Evolutionary conservation across 2,797 vertebrate genomes (phyloP).

Genomic region (Hippoglossus hippoglossus): DNA sequence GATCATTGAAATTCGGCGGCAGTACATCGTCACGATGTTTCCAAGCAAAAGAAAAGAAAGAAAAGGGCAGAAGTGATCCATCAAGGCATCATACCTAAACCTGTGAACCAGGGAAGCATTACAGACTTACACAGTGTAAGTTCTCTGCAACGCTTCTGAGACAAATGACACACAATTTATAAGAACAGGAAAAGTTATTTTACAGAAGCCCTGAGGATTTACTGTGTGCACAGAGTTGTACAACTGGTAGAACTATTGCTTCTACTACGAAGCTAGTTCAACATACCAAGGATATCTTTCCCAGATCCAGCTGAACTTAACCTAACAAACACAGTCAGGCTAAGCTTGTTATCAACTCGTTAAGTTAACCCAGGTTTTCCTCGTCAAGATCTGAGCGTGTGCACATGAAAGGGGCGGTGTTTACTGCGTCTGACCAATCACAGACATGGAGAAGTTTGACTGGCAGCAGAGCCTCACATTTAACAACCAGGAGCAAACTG

Average conservation of each 20-base stretch:
- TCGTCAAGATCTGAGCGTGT: too few species aligned
- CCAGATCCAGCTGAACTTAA: too few species aligned
- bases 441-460: too few species aligned
- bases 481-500: too few species aligned
- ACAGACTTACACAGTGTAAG: slow-evolving; percentile 1
- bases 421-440: too few species aligned
- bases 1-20: slow-evolving; percentile 62
- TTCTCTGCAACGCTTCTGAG: slow-evolving; percentile 7
- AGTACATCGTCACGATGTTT: slow-evolving; percentile 40
- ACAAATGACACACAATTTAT: slow-evolving; percentile 13
- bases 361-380: too few species aligned
- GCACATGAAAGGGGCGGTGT: too few species aligned
- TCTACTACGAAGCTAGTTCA: too few species aligned
- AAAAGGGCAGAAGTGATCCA: slow-evolving; percentile 45
- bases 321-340: too few species aligned
- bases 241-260: neutral
- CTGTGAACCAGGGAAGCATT: slow-evolving; percentile 8
- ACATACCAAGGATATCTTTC: too few species aligned
- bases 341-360: too few species aligned
- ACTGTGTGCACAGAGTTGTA: neutral
- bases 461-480: too few species aligned
- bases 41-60: slow-evolving; percentile 13
- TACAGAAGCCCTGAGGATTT: neutral
- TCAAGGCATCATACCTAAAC: slow-evolving; percentile 42
- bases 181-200: neutral